These are phyloP conservation scores for Chloropsis hardwickii DNA, from an alignment of 2,113 vertebrate genomes.

Conservation along the genomic window DNA sequence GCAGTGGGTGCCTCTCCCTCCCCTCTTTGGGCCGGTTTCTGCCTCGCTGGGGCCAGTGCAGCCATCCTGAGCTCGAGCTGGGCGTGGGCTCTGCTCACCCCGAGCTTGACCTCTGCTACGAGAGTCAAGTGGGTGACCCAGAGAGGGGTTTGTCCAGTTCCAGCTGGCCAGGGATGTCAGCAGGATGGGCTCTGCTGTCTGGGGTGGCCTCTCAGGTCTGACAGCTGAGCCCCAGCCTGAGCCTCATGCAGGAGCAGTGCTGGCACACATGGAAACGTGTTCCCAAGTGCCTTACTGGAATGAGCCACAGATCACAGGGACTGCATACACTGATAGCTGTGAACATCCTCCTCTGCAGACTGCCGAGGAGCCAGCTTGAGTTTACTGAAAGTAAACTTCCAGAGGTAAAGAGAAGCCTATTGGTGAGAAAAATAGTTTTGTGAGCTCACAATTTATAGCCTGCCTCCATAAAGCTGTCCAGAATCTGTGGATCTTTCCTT, in stretches of 20 bases:
- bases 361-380: background rate
- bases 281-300: background rate
- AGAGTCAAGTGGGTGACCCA: background rate
- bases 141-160: background rate
- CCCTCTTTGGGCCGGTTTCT: background rate
- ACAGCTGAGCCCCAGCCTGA: background rate
- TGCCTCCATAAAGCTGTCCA: slow-evolving; percentile 57
- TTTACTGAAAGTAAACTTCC: slow-evolving; percentile 22
- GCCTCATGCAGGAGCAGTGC: background rate
- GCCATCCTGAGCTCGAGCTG: background rate
- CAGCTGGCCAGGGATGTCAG: background rate
- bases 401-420: slow-evolving; percentile 18
- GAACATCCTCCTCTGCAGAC: background rate
- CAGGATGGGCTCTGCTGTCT: background rate
- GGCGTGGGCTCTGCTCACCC: rapidly evolving
- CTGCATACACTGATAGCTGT: background rate
- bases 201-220: rapidly evolving
- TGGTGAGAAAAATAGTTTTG: slow-evolving; percentile 40
- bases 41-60: rapidly evolving
- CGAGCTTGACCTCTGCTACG: background rate
- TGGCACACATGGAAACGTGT: background rate
- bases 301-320: rapidly evolving
- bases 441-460: slow-evolving; percentile 42
- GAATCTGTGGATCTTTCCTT: background rate
- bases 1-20: background rate